Conservation (phyloP, 2,797 vertebrate genomes). For the Cuculus canorus region DNA sequence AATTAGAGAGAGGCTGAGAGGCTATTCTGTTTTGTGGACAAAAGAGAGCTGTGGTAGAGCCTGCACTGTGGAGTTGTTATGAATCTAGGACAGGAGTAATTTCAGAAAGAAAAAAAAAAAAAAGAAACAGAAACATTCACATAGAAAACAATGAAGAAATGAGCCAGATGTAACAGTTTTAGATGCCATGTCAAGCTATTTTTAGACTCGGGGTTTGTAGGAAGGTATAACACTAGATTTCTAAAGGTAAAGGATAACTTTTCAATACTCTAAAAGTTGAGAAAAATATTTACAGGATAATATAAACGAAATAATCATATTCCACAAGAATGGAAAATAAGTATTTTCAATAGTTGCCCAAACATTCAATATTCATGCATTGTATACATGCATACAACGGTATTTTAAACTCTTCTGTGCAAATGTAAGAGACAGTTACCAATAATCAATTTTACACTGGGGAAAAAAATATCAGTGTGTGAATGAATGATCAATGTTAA, state of each 20-base stretch:
- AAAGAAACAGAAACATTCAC: neutral
- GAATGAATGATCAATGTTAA: neutral
- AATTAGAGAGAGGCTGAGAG: neutral
- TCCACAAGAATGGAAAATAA: neutral
- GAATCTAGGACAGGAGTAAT: neutral
- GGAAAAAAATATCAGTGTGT: neutral
- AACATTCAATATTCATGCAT: neutral
- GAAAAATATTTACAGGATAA: neutral
- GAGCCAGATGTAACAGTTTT: neutral
- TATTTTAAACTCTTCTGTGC: neutral
- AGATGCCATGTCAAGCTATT: neutral
- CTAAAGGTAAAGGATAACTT: neutral
- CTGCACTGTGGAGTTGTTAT: neutral
- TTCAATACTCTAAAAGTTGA: neutral
- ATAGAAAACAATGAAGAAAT: neutral
- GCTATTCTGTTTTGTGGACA: neutral
- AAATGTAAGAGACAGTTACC: neutral
- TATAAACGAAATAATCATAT: neutral
- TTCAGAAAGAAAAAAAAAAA: neutral
- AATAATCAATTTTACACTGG: neutral
- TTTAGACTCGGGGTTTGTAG: fast-evolving
- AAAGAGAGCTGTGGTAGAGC: neutral
- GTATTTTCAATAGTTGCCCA: neutral
- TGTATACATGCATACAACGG: neutral
- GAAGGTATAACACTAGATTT: neutral